Evolutionary conservation across 2,888 invertebrate species (phyloP).

Genomic region (Folsomia manolachei): DNA sequence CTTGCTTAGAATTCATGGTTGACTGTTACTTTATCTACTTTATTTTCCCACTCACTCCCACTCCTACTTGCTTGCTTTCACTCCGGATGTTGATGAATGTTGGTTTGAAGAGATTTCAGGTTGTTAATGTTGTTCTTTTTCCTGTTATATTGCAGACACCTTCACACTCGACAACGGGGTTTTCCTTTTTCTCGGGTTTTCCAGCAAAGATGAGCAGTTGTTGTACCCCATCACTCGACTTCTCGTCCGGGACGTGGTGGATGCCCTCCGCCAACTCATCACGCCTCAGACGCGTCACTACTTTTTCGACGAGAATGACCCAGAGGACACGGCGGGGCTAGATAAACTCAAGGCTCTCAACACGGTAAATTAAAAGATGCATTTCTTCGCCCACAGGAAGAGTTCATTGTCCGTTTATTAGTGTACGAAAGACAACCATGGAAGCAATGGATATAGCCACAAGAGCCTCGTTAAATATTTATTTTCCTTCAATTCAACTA

Average conservation of each 20-base stretch:
- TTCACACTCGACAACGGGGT: conserved; percentile 79
- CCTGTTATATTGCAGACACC: conserved; percentile 59
- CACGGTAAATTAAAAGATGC: conserved; percentile 39
- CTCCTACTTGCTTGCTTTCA: neutral
- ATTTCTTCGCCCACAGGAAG: too few species aligned
- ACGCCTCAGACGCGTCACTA: conserved; percentile 47
- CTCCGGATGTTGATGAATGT: neutral
- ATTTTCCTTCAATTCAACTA: neutral
- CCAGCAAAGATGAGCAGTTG: conserved; percentile 80
- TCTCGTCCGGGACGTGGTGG: conserved; percentile 78
- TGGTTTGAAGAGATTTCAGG: neutral
- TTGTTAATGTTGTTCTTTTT: neutral
- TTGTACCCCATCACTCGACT: conserved; percentile 78
- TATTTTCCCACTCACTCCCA: too few species aligned
- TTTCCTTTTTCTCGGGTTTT: conserved; percentile 83
- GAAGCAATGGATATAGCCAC: too few species aligned
- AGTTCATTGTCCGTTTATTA: too few species aligned
- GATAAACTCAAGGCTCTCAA: conserved; percentile 43
- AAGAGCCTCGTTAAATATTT: too few species aligned
- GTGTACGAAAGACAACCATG: too few species aligned
- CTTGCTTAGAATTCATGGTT: too few species aligned
- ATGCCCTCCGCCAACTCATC: conserved; percentile 64
- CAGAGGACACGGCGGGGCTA: conserved; percentile 29
- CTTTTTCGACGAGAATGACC: conserved; percentile 47
- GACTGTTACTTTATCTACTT: too few species aligned